A percentile compares a stretch with the other conserved stretches of the same genome.
Conservation (phyloP, 2,797 vertebrate genomes). For the Tauraco hartlaubi region DNA sequence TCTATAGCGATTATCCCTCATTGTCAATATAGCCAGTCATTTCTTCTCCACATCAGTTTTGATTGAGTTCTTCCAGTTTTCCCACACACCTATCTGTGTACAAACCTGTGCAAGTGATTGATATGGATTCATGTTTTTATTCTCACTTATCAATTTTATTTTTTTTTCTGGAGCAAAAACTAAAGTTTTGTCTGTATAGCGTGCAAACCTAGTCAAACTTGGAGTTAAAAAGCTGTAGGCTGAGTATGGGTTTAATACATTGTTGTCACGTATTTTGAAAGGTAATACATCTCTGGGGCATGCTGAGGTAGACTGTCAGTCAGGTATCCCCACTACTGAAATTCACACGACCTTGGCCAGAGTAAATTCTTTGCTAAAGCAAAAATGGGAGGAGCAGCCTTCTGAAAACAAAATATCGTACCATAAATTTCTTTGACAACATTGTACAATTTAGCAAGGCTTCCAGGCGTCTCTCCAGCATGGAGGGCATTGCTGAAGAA, state of each 20-base stretch:
- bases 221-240: not conserved
- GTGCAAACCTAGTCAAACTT: not conserved
- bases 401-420: not conserved
- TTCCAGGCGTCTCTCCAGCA: not conserved
- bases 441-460: constrained; percentile 23
- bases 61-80: constrained; percentile 46
- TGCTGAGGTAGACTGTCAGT: not conserved
- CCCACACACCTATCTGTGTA: constrained; percentile 23
- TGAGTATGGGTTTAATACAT: not conserved
- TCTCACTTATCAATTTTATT: not conserved
- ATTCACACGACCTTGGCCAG: constrained; percentile 25
- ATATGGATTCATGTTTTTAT: constrained; percentile 40
- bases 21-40: constrained; percentile 32
- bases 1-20: not conserved
- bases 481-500: constrained; percentile 31
- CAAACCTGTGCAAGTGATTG: constrained; percentile 16
- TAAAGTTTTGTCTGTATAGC: not conserved
- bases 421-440: constrained; percentile 63
- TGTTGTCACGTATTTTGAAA: constrained; percentile 20
- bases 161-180: not conserved
- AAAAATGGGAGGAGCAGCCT: constrained; percentile 21
- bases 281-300: not conserved
- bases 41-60: constrained; percentile 31
- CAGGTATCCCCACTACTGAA: constrained; percentile 17
- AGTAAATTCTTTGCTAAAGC: constrained; percentile 38